These are phyloP conservation scores for Labeo calbasu DNA, from an alignment of 2,797 vertebrate species.

Conservation along the genomic window DNA sequence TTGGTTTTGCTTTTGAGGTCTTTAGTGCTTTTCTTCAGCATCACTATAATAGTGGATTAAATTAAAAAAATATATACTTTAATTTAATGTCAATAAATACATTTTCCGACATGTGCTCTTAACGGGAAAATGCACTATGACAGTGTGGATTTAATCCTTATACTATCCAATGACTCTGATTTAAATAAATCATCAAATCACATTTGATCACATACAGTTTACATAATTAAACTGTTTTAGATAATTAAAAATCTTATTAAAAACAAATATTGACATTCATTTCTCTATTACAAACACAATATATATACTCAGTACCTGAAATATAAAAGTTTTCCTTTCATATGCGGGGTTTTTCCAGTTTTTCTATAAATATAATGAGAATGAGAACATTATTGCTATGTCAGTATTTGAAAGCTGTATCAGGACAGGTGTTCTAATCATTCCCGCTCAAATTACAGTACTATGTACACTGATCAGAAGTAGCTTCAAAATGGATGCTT, in stretches of 20 bases:
- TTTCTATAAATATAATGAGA: constrained; percentile 16
- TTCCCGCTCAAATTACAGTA: constrained; percentile 21
- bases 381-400: constrained; percentile 48
- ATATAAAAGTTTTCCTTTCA: neutral
- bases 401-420: constrained; percentile 31
- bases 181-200: constrained; percentile 29
- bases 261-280: neutral
- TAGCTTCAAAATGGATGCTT: constrained; percentile 17
- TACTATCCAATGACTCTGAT: constrained; percentile 3
- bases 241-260: neutral
- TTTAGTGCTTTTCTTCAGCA: constrained; percentile 45
- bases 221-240: constrained; percentile 38
- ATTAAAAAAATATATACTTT: constrained; percentile 2
- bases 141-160: constrained; percentile 1
- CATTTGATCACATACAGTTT: constrained; percentile 27
- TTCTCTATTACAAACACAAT: neutral
- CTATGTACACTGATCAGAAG: constrained; percentile 1
- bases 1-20: constrained; percentile 9
- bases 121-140: constrained; percentile 4
- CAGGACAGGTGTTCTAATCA: neutral
- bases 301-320: neutral
- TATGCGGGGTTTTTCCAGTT: neutral
- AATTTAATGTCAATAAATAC: constrained; percentile 31
- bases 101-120: neutral
- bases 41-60: constrained; percentile 15